Evolutionary conservation across 2,113 vertebrate genomes (phyloP).

Genomic region (Pelecanoides urinatrix): DNA sequence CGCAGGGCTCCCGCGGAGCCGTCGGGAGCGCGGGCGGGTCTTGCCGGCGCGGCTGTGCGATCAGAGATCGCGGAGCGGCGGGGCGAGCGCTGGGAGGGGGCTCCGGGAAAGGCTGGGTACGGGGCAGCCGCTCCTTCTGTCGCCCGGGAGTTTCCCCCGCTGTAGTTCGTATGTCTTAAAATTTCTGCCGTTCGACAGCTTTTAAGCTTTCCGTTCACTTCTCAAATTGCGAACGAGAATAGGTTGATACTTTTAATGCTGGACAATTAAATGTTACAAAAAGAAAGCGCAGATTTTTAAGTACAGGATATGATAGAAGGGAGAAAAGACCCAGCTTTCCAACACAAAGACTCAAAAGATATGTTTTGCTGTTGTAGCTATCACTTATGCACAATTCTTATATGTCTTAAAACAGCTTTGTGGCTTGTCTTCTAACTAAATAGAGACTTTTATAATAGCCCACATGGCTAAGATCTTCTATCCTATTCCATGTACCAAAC

Average conservation of each 20-base stretch:
- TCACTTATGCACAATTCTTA: not conserved
- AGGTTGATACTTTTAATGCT: not conserved
- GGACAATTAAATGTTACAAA: not conserved
- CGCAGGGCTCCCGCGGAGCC: not conserved
- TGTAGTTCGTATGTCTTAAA: not conserved
- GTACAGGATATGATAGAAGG: not conserved
- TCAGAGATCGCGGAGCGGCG: not conserved
- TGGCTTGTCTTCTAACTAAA: not conserved
- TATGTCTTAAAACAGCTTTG: not conserved
- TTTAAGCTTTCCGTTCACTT: not conserved
- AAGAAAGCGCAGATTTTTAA: not conserved
- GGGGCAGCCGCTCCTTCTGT: not conserved
- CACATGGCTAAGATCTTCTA: not conserved
- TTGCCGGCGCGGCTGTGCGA: rapidly evolving
- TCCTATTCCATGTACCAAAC: not conserved
- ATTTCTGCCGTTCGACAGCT: not conserved
- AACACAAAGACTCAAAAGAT: not conserved
- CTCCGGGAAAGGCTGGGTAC: not conserved
- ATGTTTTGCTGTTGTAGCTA: not conserved
- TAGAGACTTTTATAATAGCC: not conserved
- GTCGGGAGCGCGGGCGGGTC: not conserved
- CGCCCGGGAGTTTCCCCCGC: not conserved
- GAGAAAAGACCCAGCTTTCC: not conserved
- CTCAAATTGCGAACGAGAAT: not conserved
- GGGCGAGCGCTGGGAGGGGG: not conserved